Conservation (phyloP, 2,888 invertebrate genomes). For the Pollenia griseotomentosa region DNA sequence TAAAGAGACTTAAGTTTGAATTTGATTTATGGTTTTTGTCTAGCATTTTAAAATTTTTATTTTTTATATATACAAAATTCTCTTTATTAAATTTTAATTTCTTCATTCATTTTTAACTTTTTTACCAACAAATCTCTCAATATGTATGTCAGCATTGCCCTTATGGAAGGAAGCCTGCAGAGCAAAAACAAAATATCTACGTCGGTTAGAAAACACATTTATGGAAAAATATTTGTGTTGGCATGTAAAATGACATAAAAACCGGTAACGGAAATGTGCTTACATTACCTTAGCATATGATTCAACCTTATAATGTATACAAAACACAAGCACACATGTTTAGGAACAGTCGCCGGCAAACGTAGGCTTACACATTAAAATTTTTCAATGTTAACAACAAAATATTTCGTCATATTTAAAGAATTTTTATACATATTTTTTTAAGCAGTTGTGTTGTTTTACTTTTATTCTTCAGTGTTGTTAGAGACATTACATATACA, state of each 20-base stretch:
- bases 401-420: too few species aligned
- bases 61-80: too few species aligned
- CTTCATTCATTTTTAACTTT: slow-evolving; percentile 6
- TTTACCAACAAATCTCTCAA: neutral
- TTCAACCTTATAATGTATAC: slow-evolving; percentile 58
- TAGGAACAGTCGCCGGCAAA: neutral
- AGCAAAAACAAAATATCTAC: slow-evolving; percentile 8
- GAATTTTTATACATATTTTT: neutral
- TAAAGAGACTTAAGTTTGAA: neutral
- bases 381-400: too few species aligned
- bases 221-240: slow-evolving; percentile 69
- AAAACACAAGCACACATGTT: slow-evolving; percentile 26
- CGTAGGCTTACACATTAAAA: neutral
- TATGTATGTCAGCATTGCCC: neutral
- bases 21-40: neutral
- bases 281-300: slow-evolving; percentile 80
- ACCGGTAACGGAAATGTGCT: slow-evolving; percentile 82
- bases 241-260: slow-evolving; percentile 74
- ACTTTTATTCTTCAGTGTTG: neutral
- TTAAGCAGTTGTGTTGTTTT: neutral
- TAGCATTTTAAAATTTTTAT: neutral
- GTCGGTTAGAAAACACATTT: slow-evolving; percentile 38
- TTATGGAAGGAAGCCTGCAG: neutral
- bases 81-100: slow-evolving; percentile 5
- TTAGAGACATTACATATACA: too few species aligned